These are phyloP conservation scores for Selene dorsalis DNA, from an alignment of 2,797 vertebrate genomes.

Conservation along the genomic window DNA sequence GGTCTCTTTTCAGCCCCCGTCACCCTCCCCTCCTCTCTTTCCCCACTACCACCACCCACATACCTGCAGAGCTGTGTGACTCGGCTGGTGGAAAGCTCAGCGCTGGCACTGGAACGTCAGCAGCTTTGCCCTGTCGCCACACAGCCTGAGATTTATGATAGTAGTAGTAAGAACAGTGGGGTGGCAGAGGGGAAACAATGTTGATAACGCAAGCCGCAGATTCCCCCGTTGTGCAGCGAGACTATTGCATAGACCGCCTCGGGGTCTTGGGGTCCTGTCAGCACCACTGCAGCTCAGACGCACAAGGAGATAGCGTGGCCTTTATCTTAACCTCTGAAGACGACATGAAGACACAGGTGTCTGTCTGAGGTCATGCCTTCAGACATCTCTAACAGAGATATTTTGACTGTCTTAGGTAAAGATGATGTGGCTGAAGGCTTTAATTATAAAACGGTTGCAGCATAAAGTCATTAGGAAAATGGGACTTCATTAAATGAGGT, in stretches of 20 bases:
- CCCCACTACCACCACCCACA: constrained; percentile 20
- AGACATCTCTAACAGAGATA: neutral
- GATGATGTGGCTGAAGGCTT: neutral
- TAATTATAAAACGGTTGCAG: neutral
- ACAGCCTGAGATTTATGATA: constrained; percentile 60
- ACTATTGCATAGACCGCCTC: constrained; percentile 21
- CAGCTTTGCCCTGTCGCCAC: constrained; percentile 52
- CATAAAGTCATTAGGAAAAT: neutral
- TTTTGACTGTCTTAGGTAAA: neutral
- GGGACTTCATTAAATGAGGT: constrained; percentile 4
- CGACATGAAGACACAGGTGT: constrained; percentile 4
- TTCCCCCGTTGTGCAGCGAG: constrained; percentile 17
- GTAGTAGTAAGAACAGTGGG: constrained; percentile 36
- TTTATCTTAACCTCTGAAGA: constrained; percentile 5
- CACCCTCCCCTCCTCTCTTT: neutral
- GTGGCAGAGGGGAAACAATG: constrained; percentile 42
- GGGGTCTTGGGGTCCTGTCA: constrained; percentile 10
- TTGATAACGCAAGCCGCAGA: constrained; percentile 45
- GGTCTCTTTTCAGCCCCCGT: neutral
- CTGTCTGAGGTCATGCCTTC: neutral
- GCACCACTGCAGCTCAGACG: neutral
- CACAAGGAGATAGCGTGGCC: neutral
- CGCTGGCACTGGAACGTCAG: constrained; percentile 43
- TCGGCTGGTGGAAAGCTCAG: constrained; percentile 38
- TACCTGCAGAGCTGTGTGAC: constrained; percentile 55